phyloP scores from a whole-genome alignment of 2,888 invertebrate genomes.

The Cheilosia soror region DNA sequence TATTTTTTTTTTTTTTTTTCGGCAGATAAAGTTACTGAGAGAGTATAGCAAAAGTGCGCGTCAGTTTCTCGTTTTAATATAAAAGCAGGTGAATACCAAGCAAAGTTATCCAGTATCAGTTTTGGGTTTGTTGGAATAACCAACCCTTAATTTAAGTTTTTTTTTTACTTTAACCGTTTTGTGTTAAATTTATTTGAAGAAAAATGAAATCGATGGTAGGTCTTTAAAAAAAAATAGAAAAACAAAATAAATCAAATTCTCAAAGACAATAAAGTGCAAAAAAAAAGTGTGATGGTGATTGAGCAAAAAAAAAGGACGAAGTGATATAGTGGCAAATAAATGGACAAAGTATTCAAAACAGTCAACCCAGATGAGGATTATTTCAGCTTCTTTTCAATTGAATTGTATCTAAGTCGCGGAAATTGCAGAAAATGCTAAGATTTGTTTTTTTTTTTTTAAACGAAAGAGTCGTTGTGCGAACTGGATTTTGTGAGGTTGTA shows the following conservation, averaged over 20 bases:
- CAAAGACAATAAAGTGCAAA: slow-evolving; percentile 23
- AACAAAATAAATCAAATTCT: neutral
- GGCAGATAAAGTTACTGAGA: slow-evolving; percentile 62
- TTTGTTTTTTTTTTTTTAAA: neutral
- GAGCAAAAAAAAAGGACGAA: slow-evolving; percentile 8
- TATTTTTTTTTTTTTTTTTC: slow-evolving; percentile 36
- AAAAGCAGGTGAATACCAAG: slow-evolving; percentile 82
- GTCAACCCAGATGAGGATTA: slow-evolving; percentile 32
- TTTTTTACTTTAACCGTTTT: slow-evolving; percentile 63
- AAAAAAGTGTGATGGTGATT: slow-evolving; percentile 30
- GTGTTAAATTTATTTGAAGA: slow-evolving; percentile 76
- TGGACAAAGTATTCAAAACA: slow-evolving; percentile 7
- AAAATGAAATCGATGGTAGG: slow-evolving; percentile 84
- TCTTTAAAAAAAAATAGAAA: slow-evolving; percentile 73
- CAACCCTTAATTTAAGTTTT: slow-evolving; percentile 78
- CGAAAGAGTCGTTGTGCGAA: slow-evolving; percentile 52
- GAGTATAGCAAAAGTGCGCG: slow-evolving; percentile 46
- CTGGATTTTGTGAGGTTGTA: slow-evolving; percentile 9
- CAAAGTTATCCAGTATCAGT: slow-evolving; percentile 84
- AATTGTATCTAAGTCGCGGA: neutral
- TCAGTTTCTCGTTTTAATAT: slow-evolving; percentile 78
- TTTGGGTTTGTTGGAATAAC: slow-evolving; percentile 83
- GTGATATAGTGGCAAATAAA: slow-evolving; percentile 24
- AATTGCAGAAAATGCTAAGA: neutral
- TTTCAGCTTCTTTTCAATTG: slow-evolving; percentile 5